Evolutionary conservation across 2,113 vertebrate species (phyloP).

Genomic region (Chunga burmeisteri): DNA sequence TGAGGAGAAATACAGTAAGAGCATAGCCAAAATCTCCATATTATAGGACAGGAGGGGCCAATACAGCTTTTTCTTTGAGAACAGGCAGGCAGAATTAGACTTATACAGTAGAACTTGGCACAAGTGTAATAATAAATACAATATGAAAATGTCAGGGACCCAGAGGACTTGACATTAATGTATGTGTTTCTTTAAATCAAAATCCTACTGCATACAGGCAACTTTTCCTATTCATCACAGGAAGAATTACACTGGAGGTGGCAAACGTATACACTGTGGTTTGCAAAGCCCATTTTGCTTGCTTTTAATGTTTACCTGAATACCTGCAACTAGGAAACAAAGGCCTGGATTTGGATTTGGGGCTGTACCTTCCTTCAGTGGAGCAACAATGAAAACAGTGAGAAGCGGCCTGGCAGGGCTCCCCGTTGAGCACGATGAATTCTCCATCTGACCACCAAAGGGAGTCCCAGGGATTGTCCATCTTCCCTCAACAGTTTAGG

Average conservation of each 20-base stretch:
- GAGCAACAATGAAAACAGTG: fast-evolving
- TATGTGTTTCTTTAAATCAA: slow-evolving; percentile 20
- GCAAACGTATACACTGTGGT: fast-evolving
- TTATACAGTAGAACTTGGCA: slow-evolving; percentile 45
- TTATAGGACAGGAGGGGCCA: slow-evolving; percentile 16
- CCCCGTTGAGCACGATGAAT: fast-evolving
- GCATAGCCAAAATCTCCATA: not conserved
- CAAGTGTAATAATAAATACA: not conserved
- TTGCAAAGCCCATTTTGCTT: not conserved
- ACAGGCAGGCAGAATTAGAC: slow-evolving; percentile 12
- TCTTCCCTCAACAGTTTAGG: not conserved
- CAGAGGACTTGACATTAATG: slow-evolving; percentile 10
- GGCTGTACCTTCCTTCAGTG: not conserved
- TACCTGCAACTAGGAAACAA: not conserved
- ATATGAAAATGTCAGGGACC: slow-evolving; percentile 28
- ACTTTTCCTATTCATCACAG: not conserved
- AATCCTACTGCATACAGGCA: not conserved
- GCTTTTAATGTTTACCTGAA: not conserved
- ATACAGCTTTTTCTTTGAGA: slow-evolving; percentile 18
- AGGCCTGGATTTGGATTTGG: not conserved
- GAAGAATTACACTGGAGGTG: not conserved
- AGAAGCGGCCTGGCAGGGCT: not conserved
- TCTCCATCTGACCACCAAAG: not conserved
- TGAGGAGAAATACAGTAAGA: slow-evolving; percentile 14
- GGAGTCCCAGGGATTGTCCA: not conserved